phyloP scores from a whole-genome alignment of 2,797 vertebrate species.

The Scomberomorus guttatus region DNA sequence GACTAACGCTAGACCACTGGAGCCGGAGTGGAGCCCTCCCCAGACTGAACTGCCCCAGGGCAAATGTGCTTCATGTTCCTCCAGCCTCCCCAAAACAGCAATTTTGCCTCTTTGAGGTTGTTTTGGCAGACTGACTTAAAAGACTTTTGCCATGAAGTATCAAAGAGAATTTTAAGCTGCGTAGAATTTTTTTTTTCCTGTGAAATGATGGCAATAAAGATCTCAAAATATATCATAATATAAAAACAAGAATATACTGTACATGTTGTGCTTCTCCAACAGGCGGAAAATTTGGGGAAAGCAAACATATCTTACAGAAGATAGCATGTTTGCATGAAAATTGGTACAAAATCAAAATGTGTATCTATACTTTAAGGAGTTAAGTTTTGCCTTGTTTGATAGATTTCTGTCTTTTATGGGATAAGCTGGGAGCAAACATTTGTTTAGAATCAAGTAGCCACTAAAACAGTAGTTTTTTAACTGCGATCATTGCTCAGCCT shows the following conservation, averaged over 20 bases:
- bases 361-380: not conserved
- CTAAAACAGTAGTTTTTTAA: conserved; percentile 74
- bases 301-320: not conserved
- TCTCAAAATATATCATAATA: conserved; percentile 26
- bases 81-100: conserved; percentile 64
- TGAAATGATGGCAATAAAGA: conserved; percentile 16
- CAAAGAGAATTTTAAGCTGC: conserved; percentile 43
- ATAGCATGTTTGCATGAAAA: not conserved
- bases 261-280: not conserved
- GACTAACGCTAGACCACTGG: conserved; percentile 71
- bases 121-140: conserved; percentile 51
- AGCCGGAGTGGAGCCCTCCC: conserved; percentile 71
- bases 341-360: conserved; percentile 12
- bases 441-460: conserved; percentile 75
- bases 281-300: not conserved
- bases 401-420: conserved; percentile 24
- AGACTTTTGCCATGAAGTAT: conserved; percentile 48
- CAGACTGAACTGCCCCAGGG: conserved; percentile 70
- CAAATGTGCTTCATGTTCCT: conserved; percentile 65
- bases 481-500: conserved; percentile 57
- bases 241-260: not conserved
- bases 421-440: conserved; percentile 67
- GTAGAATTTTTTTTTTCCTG: conserved; percentile 26
- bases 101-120: conserved; percentile 67
- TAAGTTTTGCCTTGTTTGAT: conserved; percentile 16